Base-by-base conservation (phyloP, 2,113 vertebrate genomes). In the Lanius collurio region DNA sequence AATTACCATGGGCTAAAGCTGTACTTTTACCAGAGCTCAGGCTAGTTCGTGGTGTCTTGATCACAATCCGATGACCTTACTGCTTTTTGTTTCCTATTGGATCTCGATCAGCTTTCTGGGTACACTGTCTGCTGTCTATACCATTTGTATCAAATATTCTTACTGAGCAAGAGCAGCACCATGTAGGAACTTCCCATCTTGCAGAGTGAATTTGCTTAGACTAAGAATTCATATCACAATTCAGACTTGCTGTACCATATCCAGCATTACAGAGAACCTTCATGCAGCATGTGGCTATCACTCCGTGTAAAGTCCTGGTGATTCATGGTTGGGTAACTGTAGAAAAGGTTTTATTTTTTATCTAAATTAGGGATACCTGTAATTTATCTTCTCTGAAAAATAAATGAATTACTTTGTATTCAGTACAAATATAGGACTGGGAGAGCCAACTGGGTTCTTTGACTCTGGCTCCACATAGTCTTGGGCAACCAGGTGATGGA, bases 301-400 rank as follows among this genome's bases (percentile, higher is more conserved):
- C 44, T 70, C n/a, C 1, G 5, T 56, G 26, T 78, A 64, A 93
- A 74, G 55, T 88, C 82, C 47, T 83, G n/a, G 55, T 87, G 84
- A 85, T 80, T 93, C 67, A 71, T 44, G 28, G 27, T 9, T 59
- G 79, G 22, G 24, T 83, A 71, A 42, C 35, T 86, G 26, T 52
- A 88, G 55, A 67, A 93, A 90, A n/a, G 19, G 37, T 65, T 85
- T 37, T 73, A 18, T 35, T 77, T 84, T 94, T 88, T 49, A 59
- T 77, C 71, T 83, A 18, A 53, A 57, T 44, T 62, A 6, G 56
- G 60, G 31, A 68, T 71, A 56, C 22, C 39, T 77, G 23, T 57
- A 57, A 46, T 67, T 50, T 37, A 55, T 91, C 68, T 87, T 62
- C 57, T 89, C 59, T 74, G 44, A 59, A 22, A 63, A 73, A 52